Conservation (phyloP, 2,113 vertebrate genomes). For the Chaenocephalus aceratus region DNA sequence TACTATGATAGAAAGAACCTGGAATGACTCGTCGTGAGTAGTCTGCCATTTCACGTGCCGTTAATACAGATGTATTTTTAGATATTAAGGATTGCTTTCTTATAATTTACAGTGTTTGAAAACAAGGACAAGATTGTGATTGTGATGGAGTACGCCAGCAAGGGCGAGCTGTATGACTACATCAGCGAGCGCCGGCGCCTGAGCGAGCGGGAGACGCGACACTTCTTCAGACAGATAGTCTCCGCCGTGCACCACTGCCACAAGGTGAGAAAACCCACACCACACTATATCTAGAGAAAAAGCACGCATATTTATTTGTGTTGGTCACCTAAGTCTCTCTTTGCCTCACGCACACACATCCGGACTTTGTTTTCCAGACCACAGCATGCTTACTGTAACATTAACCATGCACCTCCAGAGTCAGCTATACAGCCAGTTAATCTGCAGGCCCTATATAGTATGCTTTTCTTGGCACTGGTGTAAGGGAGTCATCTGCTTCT, state of each 20-base stretch:
- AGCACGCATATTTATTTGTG: neutral
- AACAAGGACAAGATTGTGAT: constrained; percentile 99
- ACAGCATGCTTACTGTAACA: constrained; percentile 37
- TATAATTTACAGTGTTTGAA: constrained; percentile 91
- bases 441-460: constrained; percentile 48
- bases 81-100: constrained; percentile 40
- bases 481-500: constrained; percentile 72
- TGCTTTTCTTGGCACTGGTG: constrained; percentile 71
- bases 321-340: constrained; percentile 1
- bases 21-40: constrained; percentile 10
- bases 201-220: constrained; percentile 93
- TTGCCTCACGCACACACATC: constrained; percentile 3
- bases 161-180: constrained; percentile 97
- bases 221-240: constrained; percentile 98
- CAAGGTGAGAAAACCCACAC: constrained; percentile 86
- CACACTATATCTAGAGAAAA: neutral
- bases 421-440: constrained; percentile 49
- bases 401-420: constrained; percentile 53
- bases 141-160: constrained; percentile 95
- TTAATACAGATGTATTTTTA: constrained; percentile 7
- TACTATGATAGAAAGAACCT: constrained; percentile 16
- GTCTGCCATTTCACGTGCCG: neutral
- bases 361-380: constrained; percentile 42
- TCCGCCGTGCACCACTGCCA: constrained; percentile 98
- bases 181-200: constrained; percentile 94